Evolutionary conservation across 1,140 invertebrate genomes (phyloP).

Genomic region (Heliconius hermathena): DNA sequence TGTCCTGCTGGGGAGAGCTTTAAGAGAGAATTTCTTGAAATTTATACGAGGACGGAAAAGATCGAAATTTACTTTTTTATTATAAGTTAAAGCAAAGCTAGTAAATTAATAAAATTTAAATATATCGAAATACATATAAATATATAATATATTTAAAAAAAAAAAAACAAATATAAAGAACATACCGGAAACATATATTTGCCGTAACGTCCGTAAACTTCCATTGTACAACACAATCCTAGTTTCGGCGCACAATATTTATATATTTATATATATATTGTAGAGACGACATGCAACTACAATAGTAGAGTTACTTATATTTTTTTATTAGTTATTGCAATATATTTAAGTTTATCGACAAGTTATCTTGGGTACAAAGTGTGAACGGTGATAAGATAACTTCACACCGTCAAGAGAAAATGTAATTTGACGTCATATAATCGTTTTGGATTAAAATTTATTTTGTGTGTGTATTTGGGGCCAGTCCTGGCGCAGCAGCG

Average conservation of each 20-base stretch:
- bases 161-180: too few relatives aligned
- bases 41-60: too few relatives aligned
- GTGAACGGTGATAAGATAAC: constrained; percentile 47
- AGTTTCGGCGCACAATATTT: neutral
- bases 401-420: constrained; percentile 23
- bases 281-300: constrained; percentile 31
- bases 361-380: constrained; percentile 55
- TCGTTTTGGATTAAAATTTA: neutral
- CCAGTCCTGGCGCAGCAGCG: too few relatives aligned
- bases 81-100: too few relatives aligned
- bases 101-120: neutral
- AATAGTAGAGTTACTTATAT: constrained; percentile 30
- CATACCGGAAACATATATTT: neutral
- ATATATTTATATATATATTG: neutral
- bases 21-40: too few relatives aligned
- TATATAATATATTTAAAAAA: too few relatives aligned
- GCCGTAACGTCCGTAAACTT: neutral
- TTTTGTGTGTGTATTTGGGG: too few relatives aligned
- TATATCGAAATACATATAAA: neutral
- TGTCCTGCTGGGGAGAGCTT: too few relatives aligned
- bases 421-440: constrained; percentile 18
- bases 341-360: constrained; percentile 45
- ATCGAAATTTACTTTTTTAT: too few relatives aligned
- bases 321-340: constrained; percentile 39
- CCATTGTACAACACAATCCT: neutral